These are phyloP conservation scores for Catajapyx aquilonaris DNA, from an alignment of 1,140 invertebrate genomes.

Conservation along the genomic window DNA sequence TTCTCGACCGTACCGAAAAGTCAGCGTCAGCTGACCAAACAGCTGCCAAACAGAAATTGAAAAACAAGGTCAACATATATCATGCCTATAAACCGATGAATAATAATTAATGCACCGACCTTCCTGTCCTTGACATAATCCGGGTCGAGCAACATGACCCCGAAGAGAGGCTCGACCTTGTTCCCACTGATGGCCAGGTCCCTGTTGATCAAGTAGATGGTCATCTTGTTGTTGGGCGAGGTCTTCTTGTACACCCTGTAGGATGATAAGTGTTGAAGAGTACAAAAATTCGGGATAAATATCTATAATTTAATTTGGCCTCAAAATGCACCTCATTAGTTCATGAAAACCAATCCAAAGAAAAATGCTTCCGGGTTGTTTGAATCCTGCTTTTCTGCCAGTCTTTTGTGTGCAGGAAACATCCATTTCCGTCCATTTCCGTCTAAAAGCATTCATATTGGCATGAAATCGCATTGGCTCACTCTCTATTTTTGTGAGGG, in stretches of 20 bases:
- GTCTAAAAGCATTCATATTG: no score
- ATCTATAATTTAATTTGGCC: not conserved
- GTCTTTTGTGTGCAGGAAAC: not conserved
- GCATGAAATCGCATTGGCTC: no score
- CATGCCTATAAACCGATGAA: no score
- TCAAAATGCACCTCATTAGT: not conserved
- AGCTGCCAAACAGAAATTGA: no score
- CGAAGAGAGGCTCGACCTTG: conserved; percentile 49
- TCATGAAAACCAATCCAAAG: no score
- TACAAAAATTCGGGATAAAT: not conserved
- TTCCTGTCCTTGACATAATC: conserved; percentile 49
- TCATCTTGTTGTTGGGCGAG: conserved; percentile 59
- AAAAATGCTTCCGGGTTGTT: not conserved
- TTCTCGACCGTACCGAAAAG: conserved; percentile 72
- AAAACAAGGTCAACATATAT: no score
- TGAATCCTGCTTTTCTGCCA: not conserved
- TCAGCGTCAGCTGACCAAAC: conserved; percentile 62
- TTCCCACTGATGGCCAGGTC: conserved; percentile 52
- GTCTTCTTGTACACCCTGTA: conserved; percentile 45
- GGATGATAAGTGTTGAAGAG: no score
- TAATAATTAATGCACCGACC: no score
- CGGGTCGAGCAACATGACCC: conserved; percentile 55
- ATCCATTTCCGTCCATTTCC: no score
- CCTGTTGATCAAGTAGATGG: conserved; percentile 51
- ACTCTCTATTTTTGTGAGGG: no score